Evolutionary conservation across 2,888 invertebrate genomes (phyloP).

Genomic region (Lutraria lutraria): DNA sequence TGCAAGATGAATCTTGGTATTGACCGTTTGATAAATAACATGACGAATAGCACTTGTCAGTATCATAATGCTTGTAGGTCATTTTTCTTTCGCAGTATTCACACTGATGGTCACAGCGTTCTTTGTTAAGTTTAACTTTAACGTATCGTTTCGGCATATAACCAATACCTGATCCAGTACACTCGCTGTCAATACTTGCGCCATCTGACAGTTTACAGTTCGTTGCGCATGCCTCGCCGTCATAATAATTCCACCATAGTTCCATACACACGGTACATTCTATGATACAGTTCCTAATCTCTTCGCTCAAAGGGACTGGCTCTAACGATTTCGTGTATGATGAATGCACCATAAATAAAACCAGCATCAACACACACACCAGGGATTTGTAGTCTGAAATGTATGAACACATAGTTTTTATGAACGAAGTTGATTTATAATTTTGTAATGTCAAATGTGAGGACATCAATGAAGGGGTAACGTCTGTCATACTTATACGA

Average conservation of each 20-base stretch:
- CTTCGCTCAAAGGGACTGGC: neutral
- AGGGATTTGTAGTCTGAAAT: neutral
- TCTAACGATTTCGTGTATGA: neutral
- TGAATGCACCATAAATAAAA: neutral
- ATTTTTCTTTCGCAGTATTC: slow-evolving; percentile 6
- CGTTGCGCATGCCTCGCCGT: neutral
- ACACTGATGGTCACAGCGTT: neutral
- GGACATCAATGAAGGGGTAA: neutral
- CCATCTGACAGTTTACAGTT: neutral
- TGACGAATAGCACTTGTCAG: neutral
- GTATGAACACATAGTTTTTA: neutral
- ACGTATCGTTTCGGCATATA: neutral
- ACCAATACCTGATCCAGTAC: neutral
- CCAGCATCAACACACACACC: neutral
- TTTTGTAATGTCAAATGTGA: neutral
- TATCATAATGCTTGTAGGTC: neutral
- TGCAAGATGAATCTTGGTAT: neutral
- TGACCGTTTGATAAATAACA: neutral
- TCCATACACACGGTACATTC: neutral
- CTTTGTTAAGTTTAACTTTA: neutral
- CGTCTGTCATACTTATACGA: neutral
- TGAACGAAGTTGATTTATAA: neutral
- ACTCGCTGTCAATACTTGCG: neutral
- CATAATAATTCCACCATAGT: neutral
- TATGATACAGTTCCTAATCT: neutral